These are phyloP conservation scores for Prinia subflava DNA, from an alignment of 2,113 vertebrate species.

Conservation along the genomic window DNA sequence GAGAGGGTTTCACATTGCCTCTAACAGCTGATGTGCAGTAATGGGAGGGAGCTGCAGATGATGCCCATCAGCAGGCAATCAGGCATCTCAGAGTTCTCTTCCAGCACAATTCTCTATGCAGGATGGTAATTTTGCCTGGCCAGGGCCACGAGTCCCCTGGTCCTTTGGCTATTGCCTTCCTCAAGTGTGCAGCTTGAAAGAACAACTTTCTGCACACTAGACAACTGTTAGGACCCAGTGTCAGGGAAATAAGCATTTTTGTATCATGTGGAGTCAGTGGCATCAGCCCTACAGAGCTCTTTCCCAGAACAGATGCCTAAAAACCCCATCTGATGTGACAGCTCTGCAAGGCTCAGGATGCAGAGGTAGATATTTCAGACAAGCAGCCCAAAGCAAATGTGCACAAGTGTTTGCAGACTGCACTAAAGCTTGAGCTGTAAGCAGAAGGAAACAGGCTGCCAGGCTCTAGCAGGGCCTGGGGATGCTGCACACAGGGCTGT, in stretches of 20 bases:
- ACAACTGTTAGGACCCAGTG: not conserved
- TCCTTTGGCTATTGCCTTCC: not conserved
- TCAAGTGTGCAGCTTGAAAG: not conserved
- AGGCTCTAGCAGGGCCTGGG: not conserved
- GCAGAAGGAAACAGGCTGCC: not conserved
- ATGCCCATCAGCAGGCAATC: not conserved
- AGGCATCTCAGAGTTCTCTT: not conserved
- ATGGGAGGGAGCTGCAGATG: not conserved
- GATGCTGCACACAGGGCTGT: not conserved
- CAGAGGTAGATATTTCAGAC: not conserved
- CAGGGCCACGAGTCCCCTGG: fast-evolving
- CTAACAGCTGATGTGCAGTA: not conserved
- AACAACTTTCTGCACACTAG: not conserved
- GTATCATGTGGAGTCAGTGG: not conserved
- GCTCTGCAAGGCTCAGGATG: not conserved
- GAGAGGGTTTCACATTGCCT: not conserved
- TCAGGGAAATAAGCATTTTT: not conserved
- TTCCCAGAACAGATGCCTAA: not conserved
- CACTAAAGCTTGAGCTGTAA: not conserved
- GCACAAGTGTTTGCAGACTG: not conserved
- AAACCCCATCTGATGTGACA: not conserved
- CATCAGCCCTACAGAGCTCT: not conserved
- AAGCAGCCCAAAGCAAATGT: not conserved
- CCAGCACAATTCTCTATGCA: not conserved
- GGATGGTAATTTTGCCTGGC: not conserved